These are phyloP conservation scores for Corynorhinus townsendii DNA, from an alignment of 2,113 vertebrate genomes.

Conservation along the genomic window DNA sequence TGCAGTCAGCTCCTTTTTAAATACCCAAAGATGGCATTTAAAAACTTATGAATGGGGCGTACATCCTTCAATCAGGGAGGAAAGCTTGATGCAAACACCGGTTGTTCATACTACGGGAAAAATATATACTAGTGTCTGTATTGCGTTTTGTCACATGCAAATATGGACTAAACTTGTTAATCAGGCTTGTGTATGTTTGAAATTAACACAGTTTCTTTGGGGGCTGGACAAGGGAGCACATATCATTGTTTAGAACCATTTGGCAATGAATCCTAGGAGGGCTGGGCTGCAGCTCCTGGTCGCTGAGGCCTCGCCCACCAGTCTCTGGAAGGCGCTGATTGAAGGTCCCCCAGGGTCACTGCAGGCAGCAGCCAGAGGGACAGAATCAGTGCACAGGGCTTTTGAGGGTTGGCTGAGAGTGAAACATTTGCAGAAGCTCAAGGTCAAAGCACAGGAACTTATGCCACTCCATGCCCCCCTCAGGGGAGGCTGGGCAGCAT, in stretches of 20 bases:
- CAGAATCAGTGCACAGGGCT: neutral
- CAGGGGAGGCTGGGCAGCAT: neutral
- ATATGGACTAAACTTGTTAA: neutral
- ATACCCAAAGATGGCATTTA: neutral
- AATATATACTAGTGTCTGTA: neutral
- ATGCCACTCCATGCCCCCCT: neutral
- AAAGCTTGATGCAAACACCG: neutral
- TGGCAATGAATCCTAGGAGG: conserved; percentile 5
- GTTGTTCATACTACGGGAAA: too few species aligned
- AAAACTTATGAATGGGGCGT: neutral
- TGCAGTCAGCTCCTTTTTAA: neutral
- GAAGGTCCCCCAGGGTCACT: neutral
- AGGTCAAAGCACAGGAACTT: neutral
- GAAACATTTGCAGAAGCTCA: neutral
- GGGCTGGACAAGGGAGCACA: neutral
- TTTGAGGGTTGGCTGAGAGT: neutral
- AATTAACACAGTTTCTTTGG: conserved; percentile 7
- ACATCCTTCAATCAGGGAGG: neutral
- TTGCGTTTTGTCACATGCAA: neutral
- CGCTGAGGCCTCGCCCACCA: neutral
- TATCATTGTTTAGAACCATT: neutral
- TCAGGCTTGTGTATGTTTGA: neutral
- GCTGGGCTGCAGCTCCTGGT: neutral
- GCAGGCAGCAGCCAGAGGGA: conserved; percentile 4
- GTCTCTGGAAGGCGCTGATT: neutral